These are phyloP conservation scores for Tryphoninae sp. DNA, from an alignment of 2,888 invertebrate species.

Conservation along the genomic window DNA sequence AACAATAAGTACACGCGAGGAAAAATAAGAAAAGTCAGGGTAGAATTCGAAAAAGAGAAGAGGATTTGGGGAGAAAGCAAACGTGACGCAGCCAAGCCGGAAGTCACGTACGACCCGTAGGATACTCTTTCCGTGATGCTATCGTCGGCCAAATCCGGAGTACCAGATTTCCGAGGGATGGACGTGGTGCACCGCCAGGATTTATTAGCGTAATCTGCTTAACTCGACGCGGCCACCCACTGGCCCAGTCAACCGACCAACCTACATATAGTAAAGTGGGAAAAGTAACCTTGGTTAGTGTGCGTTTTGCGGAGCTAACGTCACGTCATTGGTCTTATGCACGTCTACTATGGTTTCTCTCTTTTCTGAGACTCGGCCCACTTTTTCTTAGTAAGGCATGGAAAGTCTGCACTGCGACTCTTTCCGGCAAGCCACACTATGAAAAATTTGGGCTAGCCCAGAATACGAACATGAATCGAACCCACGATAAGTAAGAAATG, in stretches of 20 bases:
- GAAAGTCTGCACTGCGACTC: slow-evolving; percentile 57
- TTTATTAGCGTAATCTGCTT: slow-evolving; percentile 78
- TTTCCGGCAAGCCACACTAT: slow-evolving; percentile 30
- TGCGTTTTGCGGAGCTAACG: slow-evolving; percentile 60
- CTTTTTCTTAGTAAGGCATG: slow-evolving; percentile 39
- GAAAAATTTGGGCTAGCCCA: background rate
- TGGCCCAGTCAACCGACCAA: slow-evolving; percentile 51
- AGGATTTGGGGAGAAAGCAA: slow-evolving; percentile 38
- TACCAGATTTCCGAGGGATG: slow-evolving; percentile 70
- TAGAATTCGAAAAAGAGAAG: slow-evolving; percentile 36
- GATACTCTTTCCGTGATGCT: slow-evolving; percentile 66
- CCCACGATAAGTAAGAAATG: no score
- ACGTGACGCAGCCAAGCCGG: slow-evolving; percentile 64
- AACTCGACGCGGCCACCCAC: slow-evolving; percentile 66
- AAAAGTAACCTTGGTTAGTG: slow-evolving; percentile 44
- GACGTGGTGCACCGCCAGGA: slow-evolving; percentile 71
- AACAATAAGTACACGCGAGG: slow-evolving; percentile 15
- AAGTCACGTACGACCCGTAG: slow-evolving; percentile 70
- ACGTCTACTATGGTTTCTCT: slow-evolving; percentile 26
- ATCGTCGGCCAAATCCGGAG: slow-evolving; percentile 63
- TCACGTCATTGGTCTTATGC: slow-evolving; percentile 60
- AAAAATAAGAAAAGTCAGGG: slow-evolving; percentile 19
- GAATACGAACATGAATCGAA: no score
- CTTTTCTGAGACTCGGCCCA: slow-evolving; percentile 41
- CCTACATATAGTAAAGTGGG: background rate